Base-by-base conservation (phyloP, 1,140 invertebrate genomes). In the Chlorops oryzae region DNA sequence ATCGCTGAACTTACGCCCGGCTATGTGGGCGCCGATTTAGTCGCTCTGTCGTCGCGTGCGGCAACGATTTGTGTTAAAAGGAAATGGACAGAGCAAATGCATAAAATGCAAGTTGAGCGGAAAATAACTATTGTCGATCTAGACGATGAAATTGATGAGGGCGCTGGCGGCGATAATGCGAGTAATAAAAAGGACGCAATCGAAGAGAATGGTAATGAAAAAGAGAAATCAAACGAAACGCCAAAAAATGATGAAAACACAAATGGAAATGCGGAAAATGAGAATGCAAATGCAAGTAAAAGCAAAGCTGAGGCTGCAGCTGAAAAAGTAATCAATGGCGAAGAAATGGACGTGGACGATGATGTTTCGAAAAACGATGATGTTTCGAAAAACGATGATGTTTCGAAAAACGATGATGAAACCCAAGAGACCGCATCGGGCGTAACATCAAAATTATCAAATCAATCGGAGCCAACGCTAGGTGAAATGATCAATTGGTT, bases 11-110 rank as follows among this genome's bases (percentile, higher is more conserved):
- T 86, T 20, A 96, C 92, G 25, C 96, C 96, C 7, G 96, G 96
- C n/a, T 98, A 87, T 79, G 94, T 98, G 27, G 96, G 93, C 18
- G 93, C 92, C 10, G 96, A 99, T 81, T 77, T 99, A 21, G 81
- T 86, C 61, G 86, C 91, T 1, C 74, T 98, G 25, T 83, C 88
- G 2, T 80, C 86, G 55, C 89, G 95, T 75, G 90, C 94, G 23
- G 88, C 88, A 5, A 86, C 91, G 66, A 80, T 81, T 56, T 92
- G 93, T 21, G 84, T 96, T 0, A 87, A 92, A 57, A 54, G 62
- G 5, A 53, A 56, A 20, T 70, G 63, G 2, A 52, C 65, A 39
- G 59, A 61, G 28, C 65, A 64, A 47, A 67, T 70, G 28, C 59
- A 63, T 7, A 59, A 63, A 7, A 47, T 53, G 7, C 51, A 51